Evolutionary conservation across 2,888 invertebrate species (phyloP), one percentile per base, ranked within the genome.

Genomic region (Sinodicranocentrus sp.): DNA sequence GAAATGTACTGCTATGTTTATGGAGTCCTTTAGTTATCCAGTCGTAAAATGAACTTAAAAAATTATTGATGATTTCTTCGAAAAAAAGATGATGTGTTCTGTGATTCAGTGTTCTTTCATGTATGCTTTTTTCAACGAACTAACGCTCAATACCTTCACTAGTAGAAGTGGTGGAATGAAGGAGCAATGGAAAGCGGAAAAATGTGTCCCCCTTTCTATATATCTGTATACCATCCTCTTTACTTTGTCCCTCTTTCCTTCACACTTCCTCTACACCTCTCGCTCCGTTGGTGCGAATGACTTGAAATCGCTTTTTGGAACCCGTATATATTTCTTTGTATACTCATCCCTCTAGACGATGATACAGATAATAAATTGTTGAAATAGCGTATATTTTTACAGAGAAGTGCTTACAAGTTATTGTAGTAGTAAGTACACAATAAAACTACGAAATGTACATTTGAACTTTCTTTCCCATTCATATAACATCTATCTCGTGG

Each of bases 241-340:
- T 10, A 19, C 19, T 52, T 39, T 67, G 28, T 78, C 43, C 61
- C 48, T 67, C 54, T n/a, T 21, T 23, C 23, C n/a, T 57, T 57
- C 57, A n/a, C 57, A 15, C 6, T 43, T 57, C 57, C 59, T 28
- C 70, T 52, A 70, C 61, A 68, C 68, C 68, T 57, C 23, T 70
- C 48, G 78, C 59, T 61, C 61, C 61, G 70, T 70, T 70, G 70
- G 28, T 48, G 70, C 70, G 68, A 61, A 78, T 48, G 61, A 61
- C 70, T 70, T 17, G 70, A 59, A 77, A 78, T 78, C 59, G 48
- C 70, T 59, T 78, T 21, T 44, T 23, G 23, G 43, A 70, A 13
- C 61, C 17, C 71, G 17, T 61, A 13, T 48, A n/a, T n/a, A n/a
- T n/a, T n/a, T n/a, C 6, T 57, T 61, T 25, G 17, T 26, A 26